Percentiles rank a stretch among this genome's conserved stretches.
Conservation (phyloP, 1,140 invertebrate genomes). For the Brachionus rubens region DNA sequence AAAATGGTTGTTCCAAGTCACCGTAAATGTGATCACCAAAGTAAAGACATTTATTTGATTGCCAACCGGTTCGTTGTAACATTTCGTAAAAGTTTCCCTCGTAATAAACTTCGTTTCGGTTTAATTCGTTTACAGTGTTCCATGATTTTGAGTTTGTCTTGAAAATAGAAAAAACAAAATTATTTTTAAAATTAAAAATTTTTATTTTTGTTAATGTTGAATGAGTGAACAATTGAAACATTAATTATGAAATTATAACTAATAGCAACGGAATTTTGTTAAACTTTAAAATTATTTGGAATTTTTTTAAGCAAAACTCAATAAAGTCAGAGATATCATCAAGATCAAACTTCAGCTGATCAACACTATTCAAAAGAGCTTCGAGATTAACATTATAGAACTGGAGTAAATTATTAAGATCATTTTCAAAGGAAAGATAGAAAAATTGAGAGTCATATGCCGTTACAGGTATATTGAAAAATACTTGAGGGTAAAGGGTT, state of each 20-base stretch:
- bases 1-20: constrained; percentile 89
- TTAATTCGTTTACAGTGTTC: constrained; percentile 79
- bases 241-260: constrained; percentile 1
- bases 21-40: constrained; percentile 97
- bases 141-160: constrained; percentile 75
- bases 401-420: too few species aligned
- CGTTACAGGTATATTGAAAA: too few species aligned
- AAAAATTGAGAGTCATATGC: too few species aligned
- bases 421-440: too few species aligned
- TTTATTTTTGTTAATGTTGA: neutral
- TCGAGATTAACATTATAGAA: too few species aligned
- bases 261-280: neutral
- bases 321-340: too few species aligned
- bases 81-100: constrained; percentile 72
- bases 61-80: constrained; percentile 85
- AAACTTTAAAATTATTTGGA: too few species aligned
- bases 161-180: neutral
- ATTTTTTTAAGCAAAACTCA: too few species aligned
- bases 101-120: constrained; percentile 85
- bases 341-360: too few species aligned
- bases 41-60: constrained; percentile 84
- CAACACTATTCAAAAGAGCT: too few species aligned
- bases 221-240: constrained; percentile 45
- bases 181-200: neutral
- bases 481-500: too few species aligned